These are phyloP conservation scores for Amiota mariae DNA, from an alignment of 2,888 invertebrate genomes.

Conservation along the genomic window DNA sequence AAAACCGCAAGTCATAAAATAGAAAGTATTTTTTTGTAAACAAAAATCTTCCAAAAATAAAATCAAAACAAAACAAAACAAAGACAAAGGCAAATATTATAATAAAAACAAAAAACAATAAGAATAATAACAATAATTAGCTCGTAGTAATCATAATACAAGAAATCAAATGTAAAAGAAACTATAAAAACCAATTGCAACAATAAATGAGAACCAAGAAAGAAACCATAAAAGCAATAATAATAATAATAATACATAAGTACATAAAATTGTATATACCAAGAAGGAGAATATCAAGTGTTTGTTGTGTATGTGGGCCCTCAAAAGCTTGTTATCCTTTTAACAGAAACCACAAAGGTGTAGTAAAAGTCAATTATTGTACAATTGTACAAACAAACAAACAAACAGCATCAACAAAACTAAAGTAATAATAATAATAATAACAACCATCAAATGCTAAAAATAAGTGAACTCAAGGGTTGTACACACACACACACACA, in stretches of 20 bases:
- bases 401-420: slow-evolving; percentile 37
- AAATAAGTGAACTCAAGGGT: too few relatives aligned
- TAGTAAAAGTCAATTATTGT: slow-evolving; percentile 65
- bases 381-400: slow-evolving; percentile 61
- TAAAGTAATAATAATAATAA: slow-evolving; percentile 13
- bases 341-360: slow-evolving; percentile 10
- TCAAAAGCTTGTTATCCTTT: slow-evolving; percentile 10
- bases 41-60: not conserved
- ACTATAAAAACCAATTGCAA: slow-evolving; percentile 24
- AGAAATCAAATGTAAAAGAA: not conserved
- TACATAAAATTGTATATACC: too few relatives aligned
- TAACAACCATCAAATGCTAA: not conserved
- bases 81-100: not conserved
- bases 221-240: slow-evolving; percentile 14
- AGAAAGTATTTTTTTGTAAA: not conserved
- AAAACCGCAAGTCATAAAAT: slow-evolving; percentile 1
- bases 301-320: not conserved
- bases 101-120: slow-evolving; percentile 51
- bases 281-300: slow-evolving; percentile 3
- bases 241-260: slow-evolving; percentile 39
- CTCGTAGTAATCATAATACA: slow-evolving; percentile 38
- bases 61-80: too few relatives aligned
- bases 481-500: too few relatives aligned
- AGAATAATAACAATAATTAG: slow-evolving; percentile 50
- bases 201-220: slow-evolving; percentile 5